phyloP scores from a whole-genome alignment of 2,113 vertebrate species.

The Phainopepla nitens region DNA sequence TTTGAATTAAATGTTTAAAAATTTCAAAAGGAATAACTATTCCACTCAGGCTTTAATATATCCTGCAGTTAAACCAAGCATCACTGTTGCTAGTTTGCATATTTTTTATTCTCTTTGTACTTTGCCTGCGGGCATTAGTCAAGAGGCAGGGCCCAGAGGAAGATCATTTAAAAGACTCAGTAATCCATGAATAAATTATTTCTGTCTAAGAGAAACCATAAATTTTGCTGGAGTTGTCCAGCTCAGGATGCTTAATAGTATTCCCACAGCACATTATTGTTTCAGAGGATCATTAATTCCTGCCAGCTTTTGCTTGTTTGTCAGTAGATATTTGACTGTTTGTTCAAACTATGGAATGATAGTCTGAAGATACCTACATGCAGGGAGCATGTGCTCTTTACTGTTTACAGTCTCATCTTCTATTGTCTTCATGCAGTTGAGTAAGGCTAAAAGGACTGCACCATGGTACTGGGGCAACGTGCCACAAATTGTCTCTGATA shows the following conservation, averaged over 20 bases:
- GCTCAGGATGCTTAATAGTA: background rate
- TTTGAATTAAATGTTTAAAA: background rate
- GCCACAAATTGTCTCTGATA: background rate
- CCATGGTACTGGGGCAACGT: background rate
- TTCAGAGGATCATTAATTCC: background rate
- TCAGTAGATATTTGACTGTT: background rate
- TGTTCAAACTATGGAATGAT: background rate
- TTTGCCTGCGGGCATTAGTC: background rate
- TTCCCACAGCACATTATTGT: background rate
- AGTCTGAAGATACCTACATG: background rate
- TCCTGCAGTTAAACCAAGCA: background rate
- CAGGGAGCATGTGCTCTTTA: background rate
- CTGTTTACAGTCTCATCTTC: background rate
- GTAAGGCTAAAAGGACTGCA: background rate
- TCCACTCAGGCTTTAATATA: background rate
- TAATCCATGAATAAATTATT: background rate
- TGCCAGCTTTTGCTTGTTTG: background rate
- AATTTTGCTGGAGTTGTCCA: background rate
- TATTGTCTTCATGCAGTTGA: background rate
- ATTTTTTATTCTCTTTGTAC: background rate
- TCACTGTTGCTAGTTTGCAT: background rate
- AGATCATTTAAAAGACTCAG: background rate
- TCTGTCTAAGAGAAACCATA: background rate
- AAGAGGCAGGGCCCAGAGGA: background rate
- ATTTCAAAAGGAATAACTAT: background rate